phyloP scores from a whole-genome alignment of 2,888 invertebrate genomes.

The Volucella bombylans region DNA sequence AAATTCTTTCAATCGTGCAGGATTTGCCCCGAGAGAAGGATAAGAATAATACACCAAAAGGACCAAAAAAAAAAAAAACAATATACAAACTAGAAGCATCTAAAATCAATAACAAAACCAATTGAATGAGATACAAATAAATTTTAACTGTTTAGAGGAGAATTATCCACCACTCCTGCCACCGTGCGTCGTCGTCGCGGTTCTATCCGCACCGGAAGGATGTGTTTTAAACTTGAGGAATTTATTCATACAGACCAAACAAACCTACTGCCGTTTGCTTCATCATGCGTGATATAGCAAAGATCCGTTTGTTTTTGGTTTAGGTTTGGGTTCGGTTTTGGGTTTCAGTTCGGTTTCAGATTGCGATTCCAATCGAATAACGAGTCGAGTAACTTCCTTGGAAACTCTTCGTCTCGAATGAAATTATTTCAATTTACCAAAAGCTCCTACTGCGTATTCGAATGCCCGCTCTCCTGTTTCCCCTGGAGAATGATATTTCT shows the following conservation, averaged over 20 bases:
- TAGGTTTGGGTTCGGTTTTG: too few relatives aligned
- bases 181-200: too few relatives aligned
- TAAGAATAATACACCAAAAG: not conserved
- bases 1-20: conserved; percentile 21
- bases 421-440: conserved; percentile 65
- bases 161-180: conserved; percentile 44
- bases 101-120: conserved; percentile 70
- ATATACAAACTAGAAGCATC: conserved; percentile 1
- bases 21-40: conserved; percentile 2
- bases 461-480: conserved; percentile 11
- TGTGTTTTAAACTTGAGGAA: conserved; percentile 44
- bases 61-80: not conserved
- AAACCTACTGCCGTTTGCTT: conserved; percentile 46
- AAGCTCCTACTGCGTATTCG: conserved; percentile 27
- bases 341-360: too few relatives aligned
- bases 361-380: not conserved
- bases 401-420: conserved; percentile 27
- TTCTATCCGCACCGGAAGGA: conserved; percentile 26
- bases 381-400: conserved; percentile 5
- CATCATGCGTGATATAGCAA: conserved; percentile 67
- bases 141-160: conserved; percentile 70
- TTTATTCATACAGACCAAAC: conserved; percentile 45
- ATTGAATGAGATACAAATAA: conserved; percentile 71
- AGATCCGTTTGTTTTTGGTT: conserved; percentile 30
- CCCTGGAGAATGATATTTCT: conserved; percentile 54